phyloP scores from a whole-genome alignment of 2,888 invertebrate species.

The Andrena camellia region DNA sequence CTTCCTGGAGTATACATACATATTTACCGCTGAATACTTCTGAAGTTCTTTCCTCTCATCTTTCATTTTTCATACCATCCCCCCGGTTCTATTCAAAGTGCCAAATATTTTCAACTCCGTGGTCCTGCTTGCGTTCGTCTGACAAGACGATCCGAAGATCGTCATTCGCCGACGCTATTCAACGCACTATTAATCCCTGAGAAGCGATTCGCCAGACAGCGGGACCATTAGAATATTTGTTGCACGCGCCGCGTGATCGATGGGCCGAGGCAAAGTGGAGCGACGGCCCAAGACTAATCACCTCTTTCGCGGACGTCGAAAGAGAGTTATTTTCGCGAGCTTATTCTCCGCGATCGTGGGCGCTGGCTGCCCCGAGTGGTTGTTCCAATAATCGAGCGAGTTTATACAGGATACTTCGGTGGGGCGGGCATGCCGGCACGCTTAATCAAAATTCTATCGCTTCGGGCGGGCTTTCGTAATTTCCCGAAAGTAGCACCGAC shows the following conservation, averaged over 20 bases:
- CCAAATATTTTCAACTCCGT: too few species aligned
- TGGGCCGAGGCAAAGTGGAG: conserved; percentile 19
- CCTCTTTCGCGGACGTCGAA: conserved; percentile 33
- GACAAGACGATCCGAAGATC: too few species aligned
- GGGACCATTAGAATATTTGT: conserved; percentile 43
- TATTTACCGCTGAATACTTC: too few species aligned
- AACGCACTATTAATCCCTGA: conserved; percentile 21
- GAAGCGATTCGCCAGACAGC: conserved; percentile 17
- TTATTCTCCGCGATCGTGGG: conserved; percentile 50
- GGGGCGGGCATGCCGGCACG: conserved; percentile 37
- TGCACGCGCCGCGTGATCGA: conserved; percentile 48
- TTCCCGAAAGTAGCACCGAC: conserved; percentile 6
- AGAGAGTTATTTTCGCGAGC: conserved; percentile 63
- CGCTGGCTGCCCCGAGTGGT: conserved; percentile 17
- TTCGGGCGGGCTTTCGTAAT: conserved; percentile 26
- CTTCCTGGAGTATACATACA: too few species aligned
- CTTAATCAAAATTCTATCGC: conserved; percentile 70
- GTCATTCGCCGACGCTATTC: too few species aligned
- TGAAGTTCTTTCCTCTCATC: too few species aligned
- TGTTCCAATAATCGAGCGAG: conserved; percentile 59
- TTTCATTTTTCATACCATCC: too few species aligned
- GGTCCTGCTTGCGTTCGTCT: too few species aligned
- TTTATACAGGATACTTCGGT: conserved; percentile 32
- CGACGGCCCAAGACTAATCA: conserved; percentile 49
- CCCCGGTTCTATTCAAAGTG: too few species aligned